Base-by-base conservation (phyloP, 2,113 vertebrate genomes). In the Atherinomorus stipes region DNA sequence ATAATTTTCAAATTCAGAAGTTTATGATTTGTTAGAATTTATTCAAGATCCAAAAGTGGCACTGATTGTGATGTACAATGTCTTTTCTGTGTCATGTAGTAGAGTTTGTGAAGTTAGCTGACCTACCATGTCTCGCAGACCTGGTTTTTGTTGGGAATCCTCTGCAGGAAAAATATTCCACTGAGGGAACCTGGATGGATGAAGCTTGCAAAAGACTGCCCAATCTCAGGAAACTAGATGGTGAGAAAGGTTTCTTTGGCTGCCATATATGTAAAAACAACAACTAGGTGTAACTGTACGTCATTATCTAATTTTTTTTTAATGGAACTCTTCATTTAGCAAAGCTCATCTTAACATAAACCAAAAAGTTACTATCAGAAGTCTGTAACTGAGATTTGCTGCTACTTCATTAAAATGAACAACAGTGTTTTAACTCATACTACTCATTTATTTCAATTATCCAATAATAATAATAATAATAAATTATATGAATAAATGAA, bases 111-210 rank as follows among this genome's bases (percentile, higher is more conserved):
- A 97, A 95, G 82, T 86, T 99, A 70, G 95, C 96, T 58, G 96
- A 98, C 19, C 85, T 99, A 70, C 95, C 96, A 0, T 91, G 92
- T 53, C 88, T 99, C 12, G 95, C 88, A 52, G 98, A 99, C 74
- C 93, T 99, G 88, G 96, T 98, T 73, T 99, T 99, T 91, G 96
- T 98, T 21, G 96, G 96, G 49, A 99, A 99, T 79, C 98, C 98
- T 3, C 88, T 99, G 28, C 96, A 99, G 81, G 96, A 99, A 85
- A 99, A 97, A 58, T 92, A 95, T 2, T 89, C 96, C 0, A 23
- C 94, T 4, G 97, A 98, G 16, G 95, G 91, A 13, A 96, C 42
- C 12, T 99, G 97, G 98, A 93, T 96, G 80, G 96, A 97, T 3
- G 97, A 99, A 86, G 97, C 96, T 58, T 94, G 93, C 40, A 99